Conservation (phyloP, 2,113 vertebrate genomes). For the Plecotus auritus region DNA sequence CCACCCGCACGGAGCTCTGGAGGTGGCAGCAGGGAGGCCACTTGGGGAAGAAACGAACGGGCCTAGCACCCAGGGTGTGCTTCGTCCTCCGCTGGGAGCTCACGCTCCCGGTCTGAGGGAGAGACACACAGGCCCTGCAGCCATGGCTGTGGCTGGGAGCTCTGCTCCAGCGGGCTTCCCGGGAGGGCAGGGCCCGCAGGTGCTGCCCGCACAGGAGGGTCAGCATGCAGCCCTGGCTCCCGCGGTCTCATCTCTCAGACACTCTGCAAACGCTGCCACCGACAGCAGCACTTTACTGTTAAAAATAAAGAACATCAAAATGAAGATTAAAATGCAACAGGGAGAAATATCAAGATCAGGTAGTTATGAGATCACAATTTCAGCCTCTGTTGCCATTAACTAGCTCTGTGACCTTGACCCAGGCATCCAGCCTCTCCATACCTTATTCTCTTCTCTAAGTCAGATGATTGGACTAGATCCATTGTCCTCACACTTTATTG, state of each 20-base stretch:
- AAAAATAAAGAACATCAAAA: not conserved
- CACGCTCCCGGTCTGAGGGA: not conserved
- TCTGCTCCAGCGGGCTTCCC: not conserved
- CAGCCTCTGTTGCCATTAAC: not conserved
- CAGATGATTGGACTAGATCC: not conserved
- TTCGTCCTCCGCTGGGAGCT: not conserved
- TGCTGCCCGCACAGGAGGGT: too few species aligned
- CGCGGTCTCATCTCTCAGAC: not conserved
- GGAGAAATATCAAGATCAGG: not conserved
- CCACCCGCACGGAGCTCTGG: not conserved
- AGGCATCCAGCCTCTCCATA: not conserved
- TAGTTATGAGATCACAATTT: not conserved
- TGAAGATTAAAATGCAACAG: not conserved
- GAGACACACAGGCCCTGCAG: not conserved
- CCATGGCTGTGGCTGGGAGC: not conserved
- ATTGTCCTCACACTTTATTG: not conserved
- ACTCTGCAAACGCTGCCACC: not conserved
- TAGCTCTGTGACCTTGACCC: not conserved
- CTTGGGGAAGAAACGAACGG: not conserved
- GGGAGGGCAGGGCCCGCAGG: too few species aligned
- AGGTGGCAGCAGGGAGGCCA: not conserved
- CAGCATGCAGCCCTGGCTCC: too few species aligned
- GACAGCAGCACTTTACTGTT: not conserved
- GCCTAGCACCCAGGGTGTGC: rapidly evolving
- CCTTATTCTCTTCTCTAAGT: not conserved